Percentiles rank a stretch among this genome's conserved stretches.
These are phyloP conservation scores for Montipora capricornis DNA, from an alignment of 64 coral and sea anemone species.

Conservation along the genomic window DNA sequence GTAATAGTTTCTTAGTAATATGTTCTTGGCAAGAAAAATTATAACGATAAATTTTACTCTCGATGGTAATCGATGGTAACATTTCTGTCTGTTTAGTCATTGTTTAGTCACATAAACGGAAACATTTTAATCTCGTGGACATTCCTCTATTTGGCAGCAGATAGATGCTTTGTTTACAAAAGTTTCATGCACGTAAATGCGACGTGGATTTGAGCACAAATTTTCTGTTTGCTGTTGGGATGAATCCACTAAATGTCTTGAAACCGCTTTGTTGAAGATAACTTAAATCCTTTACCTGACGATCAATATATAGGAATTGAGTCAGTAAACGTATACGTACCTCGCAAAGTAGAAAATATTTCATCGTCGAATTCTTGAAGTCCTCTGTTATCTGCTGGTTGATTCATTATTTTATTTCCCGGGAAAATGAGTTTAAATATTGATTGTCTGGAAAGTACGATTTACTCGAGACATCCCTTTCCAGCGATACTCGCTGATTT, in stretches of 20 bases:
- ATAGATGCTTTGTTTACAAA: slow-evolving; percentile 31
- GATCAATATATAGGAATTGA: slow-evolving; percentile 16
- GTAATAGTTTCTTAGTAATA: background rate
- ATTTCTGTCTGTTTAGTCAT: slow-evolving; percentile 25
- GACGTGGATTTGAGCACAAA: background rate
- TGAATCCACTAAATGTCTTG: background rate
- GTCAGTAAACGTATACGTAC: background rate
- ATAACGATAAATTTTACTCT: background rate
- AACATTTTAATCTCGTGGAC: slow-evolving; percentile 20
- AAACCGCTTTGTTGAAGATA: background rate
- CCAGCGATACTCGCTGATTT: background rate
- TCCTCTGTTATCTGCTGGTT: background rate
- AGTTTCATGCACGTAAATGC: background rate
- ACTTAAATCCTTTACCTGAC: background rate
- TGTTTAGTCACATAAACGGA: background rate
- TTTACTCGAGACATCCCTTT: background rate
- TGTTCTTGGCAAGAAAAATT: background rate
- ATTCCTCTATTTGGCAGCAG: slow-evolving; percentile 18
- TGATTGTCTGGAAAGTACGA: background rate
- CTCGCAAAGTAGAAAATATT: slow-evolving; percentile 32
- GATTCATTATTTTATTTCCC: slow-evolving; percentile 12
- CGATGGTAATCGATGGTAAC: background rate
- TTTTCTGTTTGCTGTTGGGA: background rate
- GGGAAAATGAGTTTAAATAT: background rate
- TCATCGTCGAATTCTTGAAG: slow-evolving; percentile 28